Percentiles rank a stretch among this genome's conserved stretches.
These are phyloP conservation scores for Steromphala cineraria DNA, from an alignment of 2,888 invertebrate species.

Conservation along the genomic window DNA sequence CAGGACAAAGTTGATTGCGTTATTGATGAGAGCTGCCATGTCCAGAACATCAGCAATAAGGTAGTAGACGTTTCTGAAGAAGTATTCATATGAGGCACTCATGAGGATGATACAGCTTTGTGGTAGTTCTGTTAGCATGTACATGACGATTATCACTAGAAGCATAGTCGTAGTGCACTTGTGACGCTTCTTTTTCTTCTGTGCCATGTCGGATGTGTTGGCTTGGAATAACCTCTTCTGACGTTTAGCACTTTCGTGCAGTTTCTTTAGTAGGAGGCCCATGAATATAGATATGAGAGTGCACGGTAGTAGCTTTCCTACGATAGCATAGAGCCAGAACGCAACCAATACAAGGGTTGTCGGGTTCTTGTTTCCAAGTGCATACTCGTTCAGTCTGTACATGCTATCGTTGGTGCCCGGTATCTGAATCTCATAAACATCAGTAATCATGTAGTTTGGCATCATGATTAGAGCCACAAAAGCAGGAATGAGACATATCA, in stretches of 20 bases:
- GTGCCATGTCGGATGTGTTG: neutral
- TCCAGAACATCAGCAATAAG: constrained; percentile 86
- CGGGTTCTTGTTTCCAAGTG: constrained; percentile 35
- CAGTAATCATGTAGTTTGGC: constrained; percentile 55
- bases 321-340: constrained; percentile 91
- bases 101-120: constrained; percentile 85
- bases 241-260: constrained; percentile 60
- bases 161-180: constrained; percentile 92
- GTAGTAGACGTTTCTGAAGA: constrained; percentile 80
- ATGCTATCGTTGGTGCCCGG: constrained; percentile 36
- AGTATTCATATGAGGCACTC: constrained; percentile 86
- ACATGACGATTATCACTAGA: constrained; percentile 81
- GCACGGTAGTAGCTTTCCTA: constrained; percentile 93
- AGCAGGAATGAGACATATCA: constrained; percentile 79
- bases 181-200: constrained; percentile 52
- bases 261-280: constrained; percentile 73
- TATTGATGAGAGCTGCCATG: constrained; percentile 90
- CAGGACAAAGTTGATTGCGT: constrained; percentile 93
- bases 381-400: constrained; percentile 44
- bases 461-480: constrained; percentile 73
- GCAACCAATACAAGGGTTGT: constrained; percentile 35
- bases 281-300: constrained; percentile 86
- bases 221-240: constrained; percentile 33
- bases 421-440: neutral
- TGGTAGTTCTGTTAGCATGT: constrained; percentile 91